Evolutionary conservation across 1,140 invertebrate species (phyloP).

Genomic region (Aphelenchoides fujianensis): DNA sequence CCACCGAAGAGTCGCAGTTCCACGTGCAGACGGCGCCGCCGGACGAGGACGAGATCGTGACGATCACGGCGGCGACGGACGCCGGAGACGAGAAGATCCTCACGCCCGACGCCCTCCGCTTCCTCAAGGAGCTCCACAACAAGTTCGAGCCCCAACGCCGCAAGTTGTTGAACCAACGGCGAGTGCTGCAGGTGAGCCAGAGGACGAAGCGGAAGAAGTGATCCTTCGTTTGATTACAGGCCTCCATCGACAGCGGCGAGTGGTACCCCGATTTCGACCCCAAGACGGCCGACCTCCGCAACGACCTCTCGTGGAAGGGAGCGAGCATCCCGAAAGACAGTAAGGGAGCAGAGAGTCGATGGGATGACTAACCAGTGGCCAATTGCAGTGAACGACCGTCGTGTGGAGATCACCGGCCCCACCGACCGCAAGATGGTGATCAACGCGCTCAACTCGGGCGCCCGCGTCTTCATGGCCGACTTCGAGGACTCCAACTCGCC

Average conservation of each 20-base stretch:
- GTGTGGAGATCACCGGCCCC: slow-evolving; percentile 64
- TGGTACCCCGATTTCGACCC: slow-evolving; percentile 61
- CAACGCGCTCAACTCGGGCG: slow-evolving; percentile 62
- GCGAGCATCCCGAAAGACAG: slow-evolving; percentile 52
- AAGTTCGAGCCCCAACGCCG: slow-evolving; percentile 53
- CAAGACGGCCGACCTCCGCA: slow-evolving; percentile 47
- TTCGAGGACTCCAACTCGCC: slow-evolving; percentile 72
- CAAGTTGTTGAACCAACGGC: slow-evolving; percentile 47
- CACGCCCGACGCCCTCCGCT: slow-evolving; percentile 60
- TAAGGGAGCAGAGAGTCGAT: no score
- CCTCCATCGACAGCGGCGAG: slow-evolving; percentile 48
- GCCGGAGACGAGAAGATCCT: slow-evolving; percentile 58
- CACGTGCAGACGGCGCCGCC: slow-evolving; percentile 56
- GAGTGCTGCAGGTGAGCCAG: no score
- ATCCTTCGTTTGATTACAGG: no score
- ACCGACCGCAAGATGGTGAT: slow-evolving; percentile 65
- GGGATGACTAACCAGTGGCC: no score
- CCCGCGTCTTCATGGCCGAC: slow-evolving; percentile 64
- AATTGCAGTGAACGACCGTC: slow-evolving; percentile 52
- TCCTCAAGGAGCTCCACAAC: slow-evolving; percentile 54
- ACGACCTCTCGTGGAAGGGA: slow-evolving; percentile 51
- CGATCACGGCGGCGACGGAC: slow-evolving; percentile 47
- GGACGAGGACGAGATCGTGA: slow-evolving; percentile 61
- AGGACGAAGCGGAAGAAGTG: no score
- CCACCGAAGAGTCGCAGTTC: slow-evolving; percentile 64